phyloP scores from a whole-genome alignment of 2,113 vertebrate species.

The Symphodus melops region DNA sequence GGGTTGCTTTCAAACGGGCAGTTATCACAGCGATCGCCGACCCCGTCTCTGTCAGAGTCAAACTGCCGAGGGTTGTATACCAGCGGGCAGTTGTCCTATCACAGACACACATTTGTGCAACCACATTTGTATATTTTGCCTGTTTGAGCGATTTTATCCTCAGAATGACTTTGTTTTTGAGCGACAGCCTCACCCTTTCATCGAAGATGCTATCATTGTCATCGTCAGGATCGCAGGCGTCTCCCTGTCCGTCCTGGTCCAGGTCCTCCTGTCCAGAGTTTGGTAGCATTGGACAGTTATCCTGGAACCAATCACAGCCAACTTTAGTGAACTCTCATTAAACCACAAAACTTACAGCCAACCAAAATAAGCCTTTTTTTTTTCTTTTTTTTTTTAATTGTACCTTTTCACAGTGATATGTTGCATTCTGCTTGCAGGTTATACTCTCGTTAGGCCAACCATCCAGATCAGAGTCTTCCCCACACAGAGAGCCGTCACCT shows the following conservation, averaged over 20 bases:
- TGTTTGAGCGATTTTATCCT: not conserved
- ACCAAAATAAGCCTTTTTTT: not conserved
- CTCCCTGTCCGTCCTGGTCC: conserved; percentile 92
- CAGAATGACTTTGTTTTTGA: not conserved
- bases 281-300: conserved; percentile 94
- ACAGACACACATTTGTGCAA: not conserved
- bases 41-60: conserved; percentile 94
- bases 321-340: not conserved
- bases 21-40: conserved; percentile 96
- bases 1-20: conserved; percentile 95
- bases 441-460: conserved; percentile 95
- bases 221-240: conserved; percentile 95
- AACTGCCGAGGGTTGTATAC: conserved; percentile 94
- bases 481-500: conserved; percentile 93
- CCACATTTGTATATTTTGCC: not conserved
- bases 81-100: conserved; percentile 95
- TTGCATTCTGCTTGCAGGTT: conserved; percentile 91
- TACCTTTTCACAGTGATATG: conserved; percentile 94
- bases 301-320: conserved; percentile 79
- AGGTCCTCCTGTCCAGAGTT: conserved; percentile 98
- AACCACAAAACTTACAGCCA: too few relatives aligned
- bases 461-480: conserved; percentile 95
- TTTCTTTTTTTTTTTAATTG: not conserved
- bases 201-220: conserved; percentile 94
- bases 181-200: conserved; percentile 86